phyloP scores from a whole-genome alignment of 2,797 vertebrate species.

The Chromobotia macracanthus region DNA sequence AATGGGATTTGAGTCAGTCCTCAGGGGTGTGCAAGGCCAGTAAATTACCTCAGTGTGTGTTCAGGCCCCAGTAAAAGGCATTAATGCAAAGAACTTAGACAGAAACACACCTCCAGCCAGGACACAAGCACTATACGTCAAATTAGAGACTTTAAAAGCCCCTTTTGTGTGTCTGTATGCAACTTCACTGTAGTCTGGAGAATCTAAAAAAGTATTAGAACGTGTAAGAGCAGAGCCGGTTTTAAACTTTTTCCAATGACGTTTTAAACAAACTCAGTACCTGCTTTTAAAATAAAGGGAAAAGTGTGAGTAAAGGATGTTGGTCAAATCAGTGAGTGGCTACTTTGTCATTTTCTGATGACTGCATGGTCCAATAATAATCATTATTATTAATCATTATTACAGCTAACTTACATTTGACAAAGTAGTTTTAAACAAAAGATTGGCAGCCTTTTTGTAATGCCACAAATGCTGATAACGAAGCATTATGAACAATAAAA shows the following conservation, averaged over 20 bases:
- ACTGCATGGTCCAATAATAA: not conserved
- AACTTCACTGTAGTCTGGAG: not conserved
- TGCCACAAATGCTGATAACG: too few relatives aligned
- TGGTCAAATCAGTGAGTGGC: not conserved
- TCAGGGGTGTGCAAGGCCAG: slow-evolving; percentile 48
- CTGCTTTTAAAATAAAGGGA: not conserved
- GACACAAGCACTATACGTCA: slow-evolving; percentile 27
- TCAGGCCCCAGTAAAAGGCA: slow-evolving; percentile 44
- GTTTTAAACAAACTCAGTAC: not conserved
- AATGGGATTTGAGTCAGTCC: slow-evolving; percentile 58
- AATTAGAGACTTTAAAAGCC: slow-evolving; percentile 45
- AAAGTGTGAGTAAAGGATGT: not conserved
- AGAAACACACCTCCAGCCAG: slow-evolving; percentile 41
- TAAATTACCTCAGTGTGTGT: slow-evolving; percentile 61
- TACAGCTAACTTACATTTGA: too few relatives aligned
- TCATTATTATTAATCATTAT: too few relatives aligned
- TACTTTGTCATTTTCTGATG: not conserved
- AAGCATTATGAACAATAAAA: too few relatives aligned
- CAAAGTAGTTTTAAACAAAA: too few relatives aligned
- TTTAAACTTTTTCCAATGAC: not conserved
- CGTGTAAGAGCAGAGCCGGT: not conserved
- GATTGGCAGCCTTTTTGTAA: too few relatives aligned
- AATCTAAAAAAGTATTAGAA: not conserved
- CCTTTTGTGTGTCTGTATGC: slow-evolving; percentile 1
- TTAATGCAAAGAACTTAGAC: slow-evolving; percentile 49